phyloP scores from a whole-genome alignment of 53 echinoderm and acorn worm genomes.

The Zoroaster sp. region DNA sequence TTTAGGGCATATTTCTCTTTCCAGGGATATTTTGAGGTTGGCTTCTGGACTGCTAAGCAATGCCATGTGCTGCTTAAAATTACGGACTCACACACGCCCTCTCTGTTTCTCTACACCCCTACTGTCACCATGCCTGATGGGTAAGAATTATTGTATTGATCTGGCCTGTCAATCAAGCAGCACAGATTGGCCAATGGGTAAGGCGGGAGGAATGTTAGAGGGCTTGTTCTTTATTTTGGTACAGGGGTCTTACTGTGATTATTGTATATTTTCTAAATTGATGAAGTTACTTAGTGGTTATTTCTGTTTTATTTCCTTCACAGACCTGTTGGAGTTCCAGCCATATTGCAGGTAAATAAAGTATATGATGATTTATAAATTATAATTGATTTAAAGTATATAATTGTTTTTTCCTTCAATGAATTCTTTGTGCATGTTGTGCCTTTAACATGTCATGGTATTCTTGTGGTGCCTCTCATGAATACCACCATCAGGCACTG shows the following conservation, averaged over 20 bases:
- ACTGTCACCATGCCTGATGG: constrained; percentile 78
- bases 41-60: constrained; percentile 1
- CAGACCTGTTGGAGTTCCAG: constrained; percentile 67
- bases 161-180: no score
- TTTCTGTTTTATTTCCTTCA: background rate
- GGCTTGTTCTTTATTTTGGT: no score
- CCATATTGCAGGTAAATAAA: constrained; percentile 70
- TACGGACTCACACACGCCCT: constrained; percentile 71
- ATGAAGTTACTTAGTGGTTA: no score
- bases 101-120: constrained; percentile 69
- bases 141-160: no score
- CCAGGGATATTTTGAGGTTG: constrained; percentile 76
- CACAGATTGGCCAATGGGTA: no score
- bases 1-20: background rate
- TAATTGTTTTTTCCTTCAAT: no score
- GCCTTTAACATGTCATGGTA: background rate
- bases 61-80: constrained; percentile 30
- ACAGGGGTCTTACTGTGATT: no score
- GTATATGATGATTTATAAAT: no score
- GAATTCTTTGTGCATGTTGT: no score
- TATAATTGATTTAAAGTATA: no score
- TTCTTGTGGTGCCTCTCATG: background rate
- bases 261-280: no score
- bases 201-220: no score
- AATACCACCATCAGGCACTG: background rate